phyloP scores from a whole-genome alignment of 2,113 vertebrate species.

The Pituophis catenifer region DNA sequence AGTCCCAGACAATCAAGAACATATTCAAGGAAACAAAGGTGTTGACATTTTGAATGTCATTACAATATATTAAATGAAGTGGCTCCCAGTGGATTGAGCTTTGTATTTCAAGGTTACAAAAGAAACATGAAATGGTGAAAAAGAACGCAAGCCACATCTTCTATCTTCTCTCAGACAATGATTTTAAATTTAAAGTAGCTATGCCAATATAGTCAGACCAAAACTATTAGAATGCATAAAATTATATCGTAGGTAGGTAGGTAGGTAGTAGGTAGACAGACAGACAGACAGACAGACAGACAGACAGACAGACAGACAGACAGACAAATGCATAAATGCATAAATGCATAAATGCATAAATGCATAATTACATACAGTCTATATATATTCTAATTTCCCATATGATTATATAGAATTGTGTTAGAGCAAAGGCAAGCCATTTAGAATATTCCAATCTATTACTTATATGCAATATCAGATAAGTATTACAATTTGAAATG shows the following conservation, averaged over 20 bases:
- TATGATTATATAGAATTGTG: background rate
- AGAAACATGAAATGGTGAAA: background rate
- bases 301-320: too few species aligned
- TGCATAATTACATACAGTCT: background rate
- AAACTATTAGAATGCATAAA: background rate
- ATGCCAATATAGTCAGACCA: background rate
- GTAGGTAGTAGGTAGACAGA: background rate
- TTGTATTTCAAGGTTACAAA: background rate
- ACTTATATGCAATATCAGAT: background rate
- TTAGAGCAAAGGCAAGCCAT: background rate
- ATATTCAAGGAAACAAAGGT: background rate
- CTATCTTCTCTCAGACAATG: background rate
- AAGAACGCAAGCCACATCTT: background rate
- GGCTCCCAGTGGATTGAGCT: background rate
- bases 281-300: background rate
- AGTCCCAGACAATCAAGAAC: background rate
- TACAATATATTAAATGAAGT: background rate
- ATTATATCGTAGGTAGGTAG: background rate
- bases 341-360: too few species aligned
- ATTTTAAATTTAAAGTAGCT: background rate
- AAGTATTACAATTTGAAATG: background rate
- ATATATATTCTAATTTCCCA: background rate
- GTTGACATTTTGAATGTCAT: background rate
- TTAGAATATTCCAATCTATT: background rate
- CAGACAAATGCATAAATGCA: too few species aligned